phyloP scores from a whole-genome alignment of 2,797 vertebrate species.

The Oceanodroma leucorhoa region DNA sequence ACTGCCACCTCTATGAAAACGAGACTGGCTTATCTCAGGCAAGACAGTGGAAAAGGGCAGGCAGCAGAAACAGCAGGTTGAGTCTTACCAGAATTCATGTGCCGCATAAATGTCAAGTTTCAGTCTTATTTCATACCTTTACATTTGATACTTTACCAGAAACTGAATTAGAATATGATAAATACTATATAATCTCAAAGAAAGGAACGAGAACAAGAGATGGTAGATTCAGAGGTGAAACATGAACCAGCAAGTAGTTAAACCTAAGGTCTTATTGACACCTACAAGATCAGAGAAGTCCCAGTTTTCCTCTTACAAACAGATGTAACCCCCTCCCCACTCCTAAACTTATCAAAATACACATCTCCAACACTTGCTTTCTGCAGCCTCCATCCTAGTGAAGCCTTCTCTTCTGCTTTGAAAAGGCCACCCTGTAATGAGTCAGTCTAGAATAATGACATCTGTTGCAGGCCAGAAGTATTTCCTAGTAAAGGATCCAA shows the following conservation, averaged over 20 bases:
- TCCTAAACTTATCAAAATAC: background rate
- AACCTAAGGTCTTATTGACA: background rate
- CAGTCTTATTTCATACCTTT: background rate
- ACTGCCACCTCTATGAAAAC: background rate
- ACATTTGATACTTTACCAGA: background rate
- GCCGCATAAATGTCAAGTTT: fast-evolving
- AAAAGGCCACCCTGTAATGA: background rate
- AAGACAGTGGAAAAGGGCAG: background rate
- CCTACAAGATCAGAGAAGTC: background rate
- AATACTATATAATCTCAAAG: background rate
- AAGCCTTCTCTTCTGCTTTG: background rate
- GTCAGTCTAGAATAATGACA: background rate
- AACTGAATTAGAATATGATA: background rate
- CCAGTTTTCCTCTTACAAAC: background rate
- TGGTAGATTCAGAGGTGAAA: background rate
- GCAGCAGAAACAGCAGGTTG: background rate
- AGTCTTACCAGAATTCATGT: background rate
- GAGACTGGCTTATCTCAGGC: background rate
- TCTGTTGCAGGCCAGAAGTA: background rate
- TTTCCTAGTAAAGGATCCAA: background rate
- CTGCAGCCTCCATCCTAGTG: background rate
- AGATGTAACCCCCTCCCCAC: background rate
- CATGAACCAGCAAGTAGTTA: background rate
- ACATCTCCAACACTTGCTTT: background rate
- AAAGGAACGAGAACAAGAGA: background rate